phyloP scores from a whole-genome alignment of 2,888 invertebrate genomes.

The Tipula confusa region DNA sequence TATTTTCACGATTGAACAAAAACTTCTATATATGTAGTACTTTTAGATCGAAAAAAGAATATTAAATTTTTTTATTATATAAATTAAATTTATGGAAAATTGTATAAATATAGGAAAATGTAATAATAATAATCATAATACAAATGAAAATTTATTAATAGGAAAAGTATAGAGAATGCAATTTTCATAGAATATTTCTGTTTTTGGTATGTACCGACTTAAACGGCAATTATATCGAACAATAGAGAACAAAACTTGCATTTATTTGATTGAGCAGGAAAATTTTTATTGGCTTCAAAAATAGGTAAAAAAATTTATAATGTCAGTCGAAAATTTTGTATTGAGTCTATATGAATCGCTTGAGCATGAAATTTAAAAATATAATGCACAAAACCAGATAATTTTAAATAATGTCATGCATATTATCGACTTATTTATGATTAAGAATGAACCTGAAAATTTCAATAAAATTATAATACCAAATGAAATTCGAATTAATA shows the following conservation, averaged over 20 bases:
- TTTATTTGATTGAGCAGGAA: not conserved
- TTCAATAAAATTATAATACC: no score
- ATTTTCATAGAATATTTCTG: not conserved
- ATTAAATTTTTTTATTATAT: not conserved
- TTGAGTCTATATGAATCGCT: no score
- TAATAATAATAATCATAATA: not conserved
- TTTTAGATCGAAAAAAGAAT: not conserved
- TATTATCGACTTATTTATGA: no score
- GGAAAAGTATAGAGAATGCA: not conserved
- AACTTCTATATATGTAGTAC: not conserved
- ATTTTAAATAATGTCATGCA: no score
- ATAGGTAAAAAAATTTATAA: no score
- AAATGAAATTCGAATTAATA: no score
- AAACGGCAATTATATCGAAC: not conserved
- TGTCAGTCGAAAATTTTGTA: no score
- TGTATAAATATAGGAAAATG: not conserved
- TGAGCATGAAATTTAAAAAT: no score
- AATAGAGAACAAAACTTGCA: not conserved
- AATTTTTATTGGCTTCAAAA: not conserved
- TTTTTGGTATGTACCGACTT: not conserved
- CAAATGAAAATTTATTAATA: not conserved
- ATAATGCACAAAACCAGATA: no score
- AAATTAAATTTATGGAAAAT: constrained; percentile 16
- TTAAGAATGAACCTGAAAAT: no score
- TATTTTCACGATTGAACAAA: not conserved